Evolutionary conservation across 1,140 invertebrate genomes (phyloP).

Genomic region (Trachymyrmex septentrionalis): DNA sequence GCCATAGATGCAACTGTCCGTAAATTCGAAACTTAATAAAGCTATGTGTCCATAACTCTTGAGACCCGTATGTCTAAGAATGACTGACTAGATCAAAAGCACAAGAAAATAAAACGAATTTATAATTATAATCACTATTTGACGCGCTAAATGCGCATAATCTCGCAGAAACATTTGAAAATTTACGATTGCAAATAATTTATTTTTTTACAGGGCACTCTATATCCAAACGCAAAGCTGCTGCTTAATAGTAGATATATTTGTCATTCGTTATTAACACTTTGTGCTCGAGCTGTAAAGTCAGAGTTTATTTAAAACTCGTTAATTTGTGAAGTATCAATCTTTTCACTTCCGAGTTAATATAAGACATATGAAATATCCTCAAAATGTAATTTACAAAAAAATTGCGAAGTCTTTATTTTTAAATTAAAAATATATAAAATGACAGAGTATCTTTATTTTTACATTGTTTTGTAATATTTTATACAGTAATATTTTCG

Average conservation of each 20-base stretch:
- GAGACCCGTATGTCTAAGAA: constrained; percentile 47
- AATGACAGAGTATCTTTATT: neutral
- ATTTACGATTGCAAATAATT: constrained; percentile 4
- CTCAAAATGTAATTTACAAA: constrained; percentile 8
- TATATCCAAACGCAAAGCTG: neutral
- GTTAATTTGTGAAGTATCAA: neutral
- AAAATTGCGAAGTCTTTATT: neutral
- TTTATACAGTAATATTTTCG: neutral
- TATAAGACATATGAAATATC: neutral
- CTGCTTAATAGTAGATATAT: constrained; percentile 1
- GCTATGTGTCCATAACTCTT: neutral
- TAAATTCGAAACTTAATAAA: neutral
- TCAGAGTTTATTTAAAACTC: neutral
- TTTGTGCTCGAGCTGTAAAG: constrained; percentile 32
- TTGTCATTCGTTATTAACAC: constrained; percentile 29
- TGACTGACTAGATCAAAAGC: constrained; percentile 83
- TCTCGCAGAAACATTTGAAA: neutral
- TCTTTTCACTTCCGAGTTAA: neutral
- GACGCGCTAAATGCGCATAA: neutral
- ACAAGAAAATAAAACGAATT: constrained; percentile 62
- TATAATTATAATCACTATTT: constrained; percentile 13
- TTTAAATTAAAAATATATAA: neutral
- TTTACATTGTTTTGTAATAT: constrained; percentile 9
- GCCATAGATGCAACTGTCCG: neutral
- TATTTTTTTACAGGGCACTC: neutral